These are phyloP conservation scores for Margarornis squamiger DNA, from an alignment of 2,797 vertebrate genomes.

Conservation along the genomic window DNA sequence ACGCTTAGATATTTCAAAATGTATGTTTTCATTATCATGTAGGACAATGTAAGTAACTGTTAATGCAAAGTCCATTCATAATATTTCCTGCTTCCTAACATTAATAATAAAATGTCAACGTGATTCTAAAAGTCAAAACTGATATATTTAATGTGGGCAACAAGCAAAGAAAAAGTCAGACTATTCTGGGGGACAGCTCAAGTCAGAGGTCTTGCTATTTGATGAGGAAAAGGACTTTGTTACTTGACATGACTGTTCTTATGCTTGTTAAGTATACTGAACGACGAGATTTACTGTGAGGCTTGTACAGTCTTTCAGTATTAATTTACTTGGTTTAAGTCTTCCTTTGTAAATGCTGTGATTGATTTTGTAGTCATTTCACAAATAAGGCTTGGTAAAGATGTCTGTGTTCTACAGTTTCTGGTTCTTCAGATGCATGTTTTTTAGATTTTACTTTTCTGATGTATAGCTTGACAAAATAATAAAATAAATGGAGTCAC, in stretches of 20 bases:
- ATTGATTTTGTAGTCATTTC: neutral
- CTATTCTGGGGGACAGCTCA: neutral
- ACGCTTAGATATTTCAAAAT: neutral
- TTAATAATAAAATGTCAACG: neutral
- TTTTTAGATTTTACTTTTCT: neutral
- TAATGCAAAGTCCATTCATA: neutral
- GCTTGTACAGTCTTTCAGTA: neutral
- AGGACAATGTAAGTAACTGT: neutral
- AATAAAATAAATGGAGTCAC: neutral
- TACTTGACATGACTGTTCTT: neutral
- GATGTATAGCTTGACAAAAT: neutral
- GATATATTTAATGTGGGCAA: neutral
- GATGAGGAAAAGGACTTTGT: neutral
- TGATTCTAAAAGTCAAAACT: neutral
- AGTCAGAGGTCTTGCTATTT: neutral
- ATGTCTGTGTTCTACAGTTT: neutral
- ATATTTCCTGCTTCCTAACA: neutral
- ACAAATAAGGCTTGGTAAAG: neutral
- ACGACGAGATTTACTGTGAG: neutral
- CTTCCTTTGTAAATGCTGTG: neutral
- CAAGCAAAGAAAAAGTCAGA: neutral
- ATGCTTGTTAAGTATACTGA: neutral
- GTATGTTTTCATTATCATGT: neutral
- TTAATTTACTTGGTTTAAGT: neutral
- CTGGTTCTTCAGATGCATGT: neutral